These are phyloP conservation scores for Drosophila lacertosa DNA, from an alignment of 1,140 invertebrate species.

Conservation along the genomic window DNA sequence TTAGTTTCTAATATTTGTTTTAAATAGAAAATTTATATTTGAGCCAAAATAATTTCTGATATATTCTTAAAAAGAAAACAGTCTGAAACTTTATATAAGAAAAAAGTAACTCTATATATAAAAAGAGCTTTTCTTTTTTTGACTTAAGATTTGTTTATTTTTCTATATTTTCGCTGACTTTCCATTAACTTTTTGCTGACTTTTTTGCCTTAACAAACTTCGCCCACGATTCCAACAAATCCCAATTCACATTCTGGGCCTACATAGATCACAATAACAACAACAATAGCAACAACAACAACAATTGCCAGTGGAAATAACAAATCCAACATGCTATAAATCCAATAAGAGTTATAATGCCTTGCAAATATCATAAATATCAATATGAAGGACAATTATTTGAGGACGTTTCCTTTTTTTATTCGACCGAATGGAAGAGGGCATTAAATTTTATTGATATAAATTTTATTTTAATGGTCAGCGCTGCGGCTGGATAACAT, in stretches of 20 bases:
- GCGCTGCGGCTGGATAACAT: slow-evolving; percentile 72
- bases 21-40: too few species aligned
- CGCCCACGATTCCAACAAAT: background rate
- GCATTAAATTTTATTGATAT: slow-evolving; percentile 75
- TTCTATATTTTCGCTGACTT: background rate
- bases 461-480: slow-evolving; percentile 81
- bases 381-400: slow-evolving; percentile 66
- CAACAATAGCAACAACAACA: background rate
- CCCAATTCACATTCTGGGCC: slow-evolving; percentile 10
- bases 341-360: slow-evolving; percentile 74
- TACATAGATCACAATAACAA: slow-evolving; percentile 51
- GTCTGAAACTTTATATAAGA: too few species aligned
- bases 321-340: slow-evolving; percentile 52
- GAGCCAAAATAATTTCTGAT: too few species aligned
- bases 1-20: too few species aligned
- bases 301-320: slow-evolving; percentile 1
- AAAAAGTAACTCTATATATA: too few species aligned
- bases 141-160: background rate
- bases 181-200: background rate
- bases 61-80: too few species aligned
- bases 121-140: too few species aligned
- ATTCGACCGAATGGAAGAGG: slow-evolving; percentile 21
- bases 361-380: slow-evolving; percentile 81
- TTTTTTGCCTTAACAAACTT: background rate
- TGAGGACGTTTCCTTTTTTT: slow-evolving; percentile 28